These are phyloP conservation scores for Crocodylus rhombifer DNA, from an alignment of 2,797 vertebrate species.

Conservation along the genomic window DNA sequence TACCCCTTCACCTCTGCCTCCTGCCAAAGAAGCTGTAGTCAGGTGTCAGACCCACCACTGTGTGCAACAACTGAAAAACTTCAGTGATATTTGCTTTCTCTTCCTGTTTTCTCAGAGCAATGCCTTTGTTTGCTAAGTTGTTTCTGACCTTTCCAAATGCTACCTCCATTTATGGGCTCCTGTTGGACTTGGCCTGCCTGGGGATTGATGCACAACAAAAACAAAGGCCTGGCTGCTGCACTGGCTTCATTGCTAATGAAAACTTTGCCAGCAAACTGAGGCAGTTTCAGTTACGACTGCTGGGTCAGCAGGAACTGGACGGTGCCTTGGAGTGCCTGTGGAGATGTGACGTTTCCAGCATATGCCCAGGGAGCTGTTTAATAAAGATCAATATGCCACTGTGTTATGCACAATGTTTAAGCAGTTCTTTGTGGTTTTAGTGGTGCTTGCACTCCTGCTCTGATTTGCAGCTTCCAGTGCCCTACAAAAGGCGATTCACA, in stretches of 20 bases:
- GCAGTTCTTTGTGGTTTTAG: background rate
- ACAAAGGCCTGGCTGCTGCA: background rate
- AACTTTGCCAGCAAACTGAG: background rate
- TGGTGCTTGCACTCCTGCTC: background rate
- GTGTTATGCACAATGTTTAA: background rate
- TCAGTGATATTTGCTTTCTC: background rate
- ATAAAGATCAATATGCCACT: background rate
- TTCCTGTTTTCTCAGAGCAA: constrained; percentile 2
- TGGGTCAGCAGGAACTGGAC: background rate
- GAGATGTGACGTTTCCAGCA: background rate
- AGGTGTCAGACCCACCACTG: background rate
- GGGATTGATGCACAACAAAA: background rate
- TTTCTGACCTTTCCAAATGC: constrained; percentile 49
- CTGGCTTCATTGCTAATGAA: background rate
- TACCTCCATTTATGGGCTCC: background rate
- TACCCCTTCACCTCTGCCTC: background rate
- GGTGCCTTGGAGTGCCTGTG: background rate
- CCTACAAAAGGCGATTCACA: no score
- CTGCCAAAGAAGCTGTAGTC: background rate
- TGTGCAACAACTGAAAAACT: background rate
- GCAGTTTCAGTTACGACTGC: background rate
- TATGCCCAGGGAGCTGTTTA: background rate
- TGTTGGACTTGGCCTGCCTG: background rate
- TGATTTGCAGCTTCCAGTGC: background rate
- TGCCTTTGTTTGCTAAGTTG: constrained; percentile 14